Base-by-base conservation (phyloP, 2,888 invertebrate genomes). In the Microchrysa polita region DNA sequence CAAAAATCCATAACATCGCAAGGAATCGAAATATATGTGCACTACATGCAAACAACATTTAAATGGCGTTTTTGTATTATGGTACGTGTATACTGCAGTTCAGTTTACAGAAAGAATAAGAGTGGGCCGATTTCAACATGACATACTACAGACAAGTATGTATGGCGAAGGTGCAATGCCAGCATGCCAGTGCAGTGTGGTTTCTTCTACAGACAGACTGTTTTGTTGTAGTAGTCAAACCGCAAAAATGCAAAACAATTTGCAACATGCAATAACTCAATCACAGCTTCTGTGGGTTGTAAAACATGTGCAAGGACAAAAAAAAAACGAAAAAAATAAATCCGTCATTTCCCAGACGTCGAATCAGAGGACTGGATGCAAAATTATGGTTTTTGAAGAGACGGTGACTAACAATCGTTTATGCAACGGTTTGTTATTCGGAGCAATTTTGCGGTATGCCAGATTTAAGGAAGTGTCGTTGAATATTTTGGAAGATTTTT, bases 181-280 rank as follows among this genome's bases (percentile, higher is more conserved):
- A n/a, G 48, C 14, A 2, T 48, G 42, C 12, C 7, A 42, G 42
- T n/a, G 48, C 48, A 48, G 2, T 48, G 16, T n/a, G 12, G n/a
- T n/a, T n/a, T 48, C 48, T 48, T 48, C 14, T 48, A 48, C 16
- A n/a, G n/a, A 12, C 48, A n/a, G 12, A 48, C 48, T 12, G 4
- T n/a, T n/a, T n/a, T n/a, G n/a, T n/a, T 48, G 48, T 22, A 48
- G 65, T 48, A 48, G 65, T 22, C 48, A 65, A 48, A 48, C 48
- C 22, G 16, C 48, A 65, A 40, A 48, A 65, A 18, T 48, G 48
- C 65, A 65, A 22, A 48, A 65, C 44, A 65, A 65, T 48, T 61
- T 65, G 16, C 65, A 65, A 48, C 65, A 48, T 65, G 65, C 65
- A 65, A 65, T 65, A 65, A 65, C 65, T 65, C 65, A 65, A 44